Percentiles rank a stretch among this genome's conserved stretches.
These are phyloP conservation scores for Xylocampa areola DNA, from an alignment of 2,888 invertebrate species.

Conservation along the genomic window DNA sequence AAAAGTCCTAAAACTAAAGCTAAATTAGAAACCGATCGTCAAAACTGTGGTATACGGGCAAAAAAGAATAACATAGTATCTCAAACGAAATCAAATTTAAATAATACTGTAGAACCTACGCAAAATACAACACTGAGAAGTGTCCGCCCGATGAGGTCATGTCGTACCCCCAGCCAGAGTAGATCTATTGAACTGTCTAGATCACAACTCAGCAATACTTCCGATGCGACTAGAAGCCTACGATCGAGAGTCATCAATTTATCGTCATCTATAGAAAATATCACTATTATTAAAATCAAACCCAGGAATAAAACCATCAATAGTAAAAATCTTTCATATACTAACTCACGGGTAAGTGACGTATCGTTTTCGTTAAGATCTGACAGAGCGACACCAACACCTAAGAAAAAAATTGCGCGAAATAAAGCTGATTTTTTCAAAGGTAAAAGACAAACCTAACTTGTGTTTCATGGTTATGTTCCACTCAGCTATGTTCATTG, in stretches of 20 bases:
- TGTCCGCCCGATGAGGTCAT: constrained; percentile 55
- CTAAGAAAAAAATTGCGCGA: constrained; percentile 23
- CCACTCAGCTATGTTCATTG: no score
- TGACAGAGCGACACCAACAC: constrained; percentile 30
- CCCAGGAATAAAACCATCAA: constrained; percentile 26
- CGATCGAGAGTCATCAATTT: constrained; percentile 44
- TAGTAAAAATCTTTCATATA: constrained; percentile 29
- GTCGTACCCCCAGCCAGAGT: constrained; percentile 50
- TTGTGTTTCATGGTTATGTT: neutral
- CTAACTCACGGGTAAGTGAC: constrained; percentile 47
- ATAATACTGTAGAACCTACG: constrained; percentile 26
- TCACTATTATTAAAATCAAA: constrained; percentile 40
- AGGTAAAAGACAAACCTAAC: constrained; percentile 25
- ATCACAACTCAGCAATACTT: constrained; percentile 26
- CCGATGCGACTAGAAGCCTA: constrained; percentile 27
- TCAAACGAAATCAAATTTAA: constrained; percentile 19
- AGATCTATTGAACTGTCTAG: constrained; percentile 37
- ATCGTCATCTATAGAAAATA: constrained; percentile 48
- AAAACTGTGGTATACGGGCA: constrained; percentile 7
- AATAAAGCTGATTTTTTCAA: constrained; percentile 28
- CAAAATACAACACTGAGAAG: constrained; percentile 31
- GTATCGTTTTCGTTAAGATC: constrained; percentile 54
- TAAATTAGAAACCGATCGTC: constrained; percentile 10
- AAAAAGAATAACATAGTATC: constrained; percentile 18
- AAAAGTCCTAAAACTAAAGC: constrained; percentile 26